Evolutionary conservation across 2,888 invertebrate species (phyloP), one percentile per base, ranked within the genome.

Genomic region (Ophraella communa): DNA sequence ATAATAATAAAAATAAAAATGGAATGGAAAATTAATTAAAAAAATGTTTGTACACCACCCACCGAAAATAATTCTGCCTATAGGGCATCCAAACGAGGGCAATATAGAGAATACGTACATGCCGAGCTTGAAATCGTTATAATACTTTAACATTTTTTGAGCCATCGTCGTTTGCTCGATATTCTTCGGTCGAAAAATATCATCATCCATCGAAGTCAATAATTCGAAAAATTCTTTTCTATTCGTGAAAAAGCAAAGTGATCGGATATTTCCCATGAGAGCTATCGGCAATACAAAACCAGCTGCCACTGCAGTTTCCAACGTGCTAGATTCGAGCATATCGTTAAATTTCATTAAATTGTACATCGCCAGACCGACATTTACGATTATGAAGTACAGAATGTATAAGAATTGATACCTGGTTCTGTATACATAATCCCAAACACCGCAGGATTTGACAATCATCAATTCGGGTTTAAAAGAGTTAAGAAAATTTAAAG

Each of bases 321-420:
- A 30, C 7, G 47, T 49, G 4, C 24, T 23, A 17, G 47, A 42
- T 21, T 58, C 5, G 4, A 58, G 58, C 49, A 49, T 58, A 35
- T 58, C 58, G 45, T 49, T 49, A 47, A 58, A 58, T 58, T 58
- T 58, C 58, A 58, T 58, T 17, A 45, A 33, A 49, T 58, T 58
- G 35, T 58, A 58, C 18, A 49, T 21, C 21, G 47, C 33, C 30
- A 58, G 30, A 20, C 30, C 14, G 8, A 58, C 18, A 21, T 58
- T 58, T 5, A 49, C 49, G n/a, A 58, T 5, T 35, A 49, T 17
- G 21, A 58, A 58, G 33, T 58, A 58, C 7, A 49, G 3, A 23
- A 23, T 24, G 27, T 51, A 51, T 27, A 51, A 5, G 17, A 24
- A 51, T 51, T 51, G 23, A 27, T 24, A 23, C 14, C 8, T 23